Evolutionary conservation across 2,113 vertebrate genomes (phyloP), one percentile per base, ranked within the genome.

Genomic region (Picathartes gymnocephalus): DNA sequence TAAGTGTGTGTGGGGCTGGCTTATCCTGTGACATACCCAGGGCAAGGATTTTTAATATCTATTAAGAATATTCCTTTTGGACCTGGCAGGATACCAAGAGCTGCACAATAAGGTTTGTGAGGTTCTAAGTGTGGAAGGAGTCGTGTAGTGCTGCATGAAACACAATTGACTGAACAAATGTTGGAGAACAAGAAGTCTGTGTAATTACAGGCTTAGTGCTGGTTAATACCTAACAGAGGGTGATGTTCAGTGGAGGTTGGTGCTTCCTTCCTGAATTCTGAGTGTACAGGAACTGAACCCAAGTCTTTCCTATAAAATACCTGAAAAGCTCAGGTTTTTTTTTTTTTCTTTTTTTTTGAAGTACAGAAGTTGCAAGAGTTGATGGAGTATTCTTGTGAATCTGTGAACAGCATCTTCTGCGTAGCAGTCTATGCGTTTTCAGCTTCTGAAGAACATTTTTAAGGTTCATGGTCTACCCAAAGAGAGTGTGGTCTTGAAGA

Each of bases 191-290:
- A 93, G 86, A 88, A 81, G 73, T 85, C 80, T 87, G 19, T 86
- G 88, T 96, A 97, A 93, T 95, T 91, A 90, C 2, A 31, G 30
- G 27, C 68, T 54, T 6, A 12, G 60, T 2, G 2, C 68, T 72
- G 61, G 87, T 95, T 94, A 97, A 96, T 95, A 48, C 64, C 57
- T 96, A 86, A 91, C 91, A 54, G 65, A 66, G 51, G 33, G 56
- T 53, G 71, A 53, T 89, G 11, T 10, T 61, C 1, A 2, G 40
- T 30, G 50, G 53, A 86, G 37, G 53, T 94, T 62, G 20, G 33
- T 51, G 31, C 56, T 90, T 86, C 60, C 42, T 93, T 92, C 58
- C 35, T 79, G 8, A 24, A 16, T 28, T 91, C 25, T 42, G 37
- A 79, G n/a, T n/a, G 7, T 51, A 8, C 19, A 23, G 3, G 12